These are phyloP conservation scores for Euura saliciscinereae DNA, from an alignment of 1,140 invertebrate species.

Conservation along the genomic window DNA sequence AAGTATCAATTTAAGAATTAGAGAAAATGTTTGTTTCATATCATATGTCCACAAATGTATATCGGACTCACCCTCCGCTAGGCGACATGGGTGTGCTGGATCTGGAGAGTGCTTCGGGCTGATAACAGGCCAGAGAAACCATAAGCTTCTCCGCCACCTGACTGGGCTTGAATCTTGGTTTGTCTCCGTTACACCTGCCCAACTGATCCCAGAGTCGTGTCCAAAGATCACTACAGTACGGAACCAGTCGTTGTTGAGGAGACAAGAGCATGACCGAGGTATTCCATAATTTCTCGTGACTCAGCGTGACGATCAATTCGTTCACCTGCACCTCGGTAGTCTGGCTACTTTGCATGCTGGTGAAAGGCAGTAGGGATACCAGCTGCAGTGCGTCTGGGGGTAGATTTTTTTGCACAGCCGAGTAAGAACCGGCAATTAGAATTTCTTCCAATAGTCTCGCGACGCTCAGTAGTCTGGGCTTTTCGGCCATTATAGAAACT, in stretches of 20 bases:
- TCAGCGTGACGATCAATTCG: constrained; percentile 58
- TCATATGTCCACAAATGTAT: background rate
- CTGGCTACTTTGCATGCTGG: constrained; percentile 62
- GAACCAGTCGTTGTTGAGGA: constrained; percentile 78
- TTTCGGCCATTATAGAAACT: constrained; percentile 58
- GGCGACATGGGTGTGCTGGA: constrained; percentile 84
- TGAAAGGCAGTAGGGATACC: constrained; percentile 73
- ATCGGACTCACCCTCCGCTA: constrained; percentile 55
- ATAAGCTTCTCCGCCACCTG: constrained; percentile 77
- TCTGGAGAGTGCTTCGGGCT: constrained; percentile 83
- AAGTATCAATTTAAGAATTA: background rate
- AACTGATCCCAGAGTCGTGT: constrained; percentile 79
- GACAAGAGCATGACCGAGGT: constrained; percentile 82
- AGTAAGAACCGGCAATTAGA: constrained; percentile 73
- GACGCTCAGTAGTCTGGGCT: constrained; percentile 59
- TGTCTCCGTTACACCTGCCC: constrained; percentile 61
- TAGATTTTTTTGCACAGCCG: constrained; percentile 73
- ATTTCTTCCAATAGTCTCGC: constrained; percentile 78
- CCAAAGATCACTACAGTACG: constrained; percentile 82
- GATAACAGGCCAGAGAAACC: constrained; percentile 80
- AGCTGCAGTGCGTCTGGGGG: constrained; percentile 71
- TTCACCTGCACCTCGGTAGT: constrained; percentile 62
- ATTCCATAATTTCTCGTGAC: constrained; percentile 77
- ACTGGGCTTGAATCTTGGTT: constrained; percentile 68
- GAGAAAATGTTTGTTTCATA: background rate